Base-by-base conservation (phyloP, 2,797 vertebrate species). In the Siniperca obscura region DNA sequence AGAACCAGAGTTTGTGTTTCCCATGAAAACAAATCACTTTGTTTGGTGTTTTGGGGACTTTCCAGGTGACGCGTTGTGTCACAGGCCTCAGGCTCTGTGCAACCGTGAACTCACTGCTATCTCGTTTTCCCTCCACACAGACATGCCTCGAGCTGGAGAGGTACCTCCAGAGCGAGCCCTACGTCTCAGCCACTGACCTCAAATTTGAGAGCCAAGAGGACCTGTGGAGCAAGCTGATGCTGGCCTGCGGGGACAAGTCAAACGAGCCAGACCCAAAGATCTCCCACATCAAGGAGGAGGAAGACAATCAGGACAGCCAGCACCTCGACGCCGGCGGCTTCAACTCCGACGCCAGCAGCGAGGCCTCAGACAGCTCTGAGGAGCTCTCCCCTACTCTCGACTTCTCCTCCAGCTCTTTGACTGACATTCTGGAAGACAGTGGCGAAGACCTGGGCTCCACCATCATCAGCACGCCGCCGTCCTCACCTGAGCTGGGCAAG, bases 121-220 rank as follows among this genome's bases (percentile, higher is more conserved):
- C 86, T 86, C 13, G 2, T 81, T 76, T 68, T 60, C 34, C 67
- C 68, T 40, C 70, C 52, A 25, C 64, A 38, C 89, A 99, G 98
- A 99, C 98, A 27, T 99, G 98, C 93, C 95, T 99, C 76, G 98
- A 99, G 94, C 92, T 99, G 93, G 98, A 99, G 91, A 89, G 98
- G 9, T 99, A 99, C 93, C 97, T 99, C 86, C 98, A 99, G 94
- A 98, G 96, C 13, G 98, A 99, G 81, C 98, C 98, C 60, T 98
- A 98, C 1, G 97, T 97, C 91, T 98, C 97, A 2, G 96, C 98
- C 74, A 96, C 97, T 2, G 98, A 99, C 79, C 96, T 98, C 76
- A 98, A 98, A 87, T 98, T 98, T 61, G 97, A 98, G 82, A 94
- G 92, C 90, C 97, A 97, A 90, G 97, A 98, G 90, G 97, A 98